Base-by-base conservation (phyloP, 2,888 invertebrate genomes). In the Prosopocoilus inquinatus region DNA sequence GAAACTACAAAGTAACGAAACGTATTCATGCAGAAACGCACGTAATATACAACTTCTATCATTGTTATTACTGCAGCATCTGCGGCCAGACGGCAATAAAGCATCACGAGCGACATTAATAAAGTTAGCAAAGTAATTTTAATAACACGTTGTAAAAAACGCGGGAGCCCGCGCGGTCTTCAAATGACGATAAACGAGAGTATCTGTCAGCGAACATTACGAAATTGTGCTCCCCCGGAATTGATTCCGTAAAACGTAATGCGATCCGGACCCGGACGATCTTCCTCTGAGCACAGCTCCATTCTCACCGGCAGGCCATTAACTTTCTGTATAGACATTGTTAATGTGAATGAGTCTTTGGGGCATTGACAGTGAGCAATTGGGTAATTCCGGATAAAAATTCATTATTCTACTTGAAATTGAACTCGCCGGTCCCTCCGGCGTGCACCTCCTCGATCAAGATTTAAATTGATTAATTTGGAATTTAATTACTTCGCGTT, bases 311-410 rank as follows among this genome's bases (percentile, higher is more conserved):
- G 50, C 62, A 64, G 57, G 65, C 71, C 68, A 70, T 72, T 71
- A 70, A 71, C 70, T 70, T 68, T 62, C 67, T 69, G 67, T 67
- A 71, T 70, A 70, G 70, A 72, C 68, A 69, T 70, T 70, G 69
- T 71, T 73, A 73, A 72, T 69, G 70, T 68, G 70, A 72, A 69
- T 72, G 72, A 71, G 70, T 71, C 72, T 73, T 73, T 69, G 66
- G 71, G 70, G 70, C 68, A 72, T 72, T 73, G 71, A 72, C 71
- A 70, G 70, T 73, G 65, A 66, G 55, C 60, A 63, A 63, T 63
- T 63, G 61, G 60, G 60, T 54, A 62, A 63, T 63, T 62, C 61
- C 55, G 62, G 57, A 60, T 61, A 63, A 63, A 63, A 63, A 61
- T 63, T 61, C 63, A 63, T 63, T 63, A 63, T 63, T 63, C 59